A percentile compares a stretch with the other conserved stretches of the same genome.
These are phyloP conservation scores for Trichonephila clavata DNA, from an alignment of 1,140 invertebrate species.

Conservation along the genomic window DNA sequence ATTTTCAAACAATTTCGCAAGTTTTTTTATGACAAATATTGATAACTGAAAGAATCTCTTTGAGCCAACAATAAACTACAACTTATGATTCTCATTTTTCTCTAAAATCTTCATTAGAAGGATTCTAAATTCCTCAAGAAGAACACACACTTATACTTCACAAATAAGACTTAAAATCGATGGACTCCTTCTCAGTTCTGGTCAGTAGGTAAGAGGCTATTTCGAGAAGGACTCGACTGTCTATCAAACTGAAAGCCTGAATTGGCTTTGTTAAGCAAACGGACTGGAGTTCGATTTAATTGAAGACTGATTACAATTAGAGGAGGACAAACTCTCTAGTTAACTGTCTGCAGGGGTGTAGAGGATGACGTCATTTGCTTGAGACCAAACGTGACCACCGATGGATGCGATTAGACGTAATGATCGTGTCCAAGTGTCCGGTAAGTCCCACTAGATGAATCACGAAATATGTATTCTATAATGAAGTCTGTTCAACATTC, in stretches of 20 bases:
- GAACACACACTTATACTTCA: no score
- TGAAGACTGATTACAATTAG: slow-evolving; percentile 31
- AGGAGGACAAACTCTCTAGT: no score
- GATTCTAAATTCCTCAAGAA: no score
- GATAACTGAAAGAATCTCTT: no score
- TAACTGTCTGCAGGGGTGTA: not conserved
- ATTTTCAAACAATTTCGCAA: no score
- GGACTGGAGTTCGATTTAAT: not conserved
- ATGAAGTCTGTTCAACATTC: not conserved
- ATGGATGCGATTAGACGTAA: not conserved
- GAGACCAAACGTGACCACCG: not conserved
- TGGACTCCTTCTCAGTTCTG: not conserved
- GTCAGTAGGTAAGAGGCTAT: not conserved
- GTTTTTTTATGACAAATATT: no score
- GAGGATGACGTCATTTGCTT: not conserved
- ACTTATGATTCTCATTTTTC: no score
- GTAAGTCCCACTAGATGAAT: not conserved
- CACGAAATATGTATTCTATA: not conserved
- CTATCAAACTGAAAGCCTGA: not conserved
- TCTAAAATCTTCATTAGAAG: no score
- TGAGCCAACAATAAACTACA: no score
- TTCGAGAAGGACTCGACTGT: not conserved
- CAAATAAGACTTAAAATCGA: no score
- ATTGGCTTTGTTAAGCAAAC: not conserved
- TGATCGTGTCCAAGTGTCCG: not conserved